Percentiles rank a stretch among this genome's conserved stretches.
These are phyloP conservation scores for Manis pentadactyla DNA, from an alignment of 2,797 vertebrate species.

Conservation along the genomic window DNA sequence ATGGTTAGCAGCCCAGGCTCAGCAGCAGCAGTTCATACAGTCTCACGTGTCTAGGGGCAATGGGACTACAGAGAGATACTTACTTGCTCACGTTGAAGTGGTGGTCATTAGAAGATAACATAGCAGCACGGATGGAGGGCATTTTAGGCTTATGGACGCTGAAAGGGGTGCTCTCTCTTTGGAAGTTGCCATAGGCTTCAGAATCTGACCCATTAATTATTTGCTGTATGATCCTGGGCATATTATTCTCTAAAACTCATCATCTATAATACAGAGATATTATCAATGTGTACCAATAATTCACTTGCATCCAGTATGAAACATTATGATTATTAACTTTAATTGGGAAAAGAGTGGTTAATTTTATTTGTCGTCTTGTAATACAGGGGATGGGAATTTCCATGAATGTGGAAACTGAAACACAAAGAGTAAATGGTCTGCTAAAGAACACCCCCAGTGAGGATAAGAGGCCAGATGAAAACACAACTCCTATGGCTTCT, in stretches of 20 bases:
- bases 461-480: neutral
- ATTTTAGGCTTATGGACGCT: neutral
- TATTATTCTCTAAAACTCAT: neutral
- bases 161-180: neutral
- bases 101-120: neutral
- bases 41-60: accelerated
- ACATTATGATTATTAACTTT: neutral
- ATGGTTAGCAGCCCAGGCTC: neutral
- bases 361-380: neutral
- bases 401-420: neutral
- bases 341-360: neutral
- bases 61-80: neutral
- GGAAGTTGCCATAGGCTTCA: neutral
- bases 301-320: neutral
- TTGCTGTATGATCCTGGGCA: neutral
- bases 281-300: neutral
- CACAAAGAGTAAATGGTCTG: neutral
- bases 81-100: no score
- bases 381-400: neutral
- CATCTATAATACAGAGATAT: neutral
- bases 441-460: neutral
- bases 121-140: neutral
- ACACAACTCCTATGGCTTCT: neutral
- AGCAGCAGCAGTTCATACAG: neutral
- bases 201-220: neutral